phyloP scores from a whole-genome alignment of 2,797 vertebrate species.

The Anguilla megastoma region DNA sequence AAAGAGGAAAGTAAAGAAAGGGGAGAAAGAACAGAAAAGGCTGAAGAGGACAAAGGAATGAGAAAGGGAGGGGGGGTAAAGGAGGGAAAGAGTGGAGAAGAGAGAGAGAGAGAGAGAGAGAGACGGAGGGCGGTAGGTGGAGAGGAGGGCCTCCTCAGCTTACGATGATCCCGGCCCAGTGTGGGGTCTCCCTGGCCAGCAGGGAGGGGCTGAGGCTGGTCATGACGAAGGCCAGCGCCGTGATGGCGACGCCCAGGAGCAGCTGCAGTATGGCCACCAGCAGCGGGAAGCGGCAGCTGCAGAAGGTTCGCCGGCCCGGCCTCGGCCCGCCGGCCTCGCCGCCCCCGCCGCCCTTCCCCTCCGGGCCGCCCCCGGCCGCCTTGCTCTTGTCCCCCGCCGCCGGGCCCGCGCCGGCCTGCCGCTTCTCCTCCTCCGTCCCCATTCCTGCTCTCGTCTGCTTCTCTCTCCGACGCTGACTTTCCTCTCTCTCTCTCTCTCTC shows the following conservation, averaged over 20 bases:
- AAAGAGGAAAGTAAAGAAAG: slow-evolving; percentile 31
- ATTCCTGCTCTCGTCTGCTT: slow-evolving; percentile 53
- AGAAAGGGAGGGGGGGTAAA: background rate
- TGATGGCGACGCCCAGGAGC: slow-evolving; percentile 81
- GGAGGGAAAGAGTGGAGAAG: background rate
- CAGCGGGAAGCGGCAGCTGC: slow-evolving; percentile 90
- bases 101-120: background rate
- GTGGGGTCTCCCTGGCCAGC: slow-evolving; percentile 89
- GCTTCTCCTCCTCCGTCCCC: slow-evolving; percentile 56
- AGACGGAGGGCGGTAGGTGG: slow-evolving; percentile 21
- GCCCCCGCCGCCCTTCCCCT: slow-evolving; percentile 59
- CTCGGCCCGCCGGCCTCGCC: background rate
- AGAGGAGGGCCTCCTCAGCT: slow-evolving; percentile 69
- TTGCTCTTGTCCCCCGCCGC: slow-evolving; percentile 50
- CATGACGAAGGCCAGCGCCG: slow-evolving; percentile 90
- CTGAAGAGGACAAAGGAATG: background rate
- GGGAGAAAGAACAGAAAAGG: slow-evolving; percentile 49
- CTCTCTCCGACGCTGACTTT: slow-evolving; percentile 41
- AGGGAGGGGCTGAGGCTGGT: slow-evolving; percentile 85
- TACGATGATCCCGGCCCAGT: slow-evolving; percentile 98
- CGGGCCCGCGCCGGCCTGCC: slow-evolving; percentile 51
- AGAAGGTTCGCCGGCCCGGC: slow-evolving; percentile 78
- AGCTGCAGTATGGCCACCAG: slow-evolving; percentile 89
- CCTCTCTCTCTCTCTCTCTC: slow-evolving; percentile 8
- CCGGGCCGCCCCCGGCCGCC: slow-evolving; percentile 33